Percentiles rank a stretch among this genome's conserved stretches.
phyloP scores from a whole-genome alignment of 2,797 vertebrate species.

The Bovichtus diacanthus region DNA sequence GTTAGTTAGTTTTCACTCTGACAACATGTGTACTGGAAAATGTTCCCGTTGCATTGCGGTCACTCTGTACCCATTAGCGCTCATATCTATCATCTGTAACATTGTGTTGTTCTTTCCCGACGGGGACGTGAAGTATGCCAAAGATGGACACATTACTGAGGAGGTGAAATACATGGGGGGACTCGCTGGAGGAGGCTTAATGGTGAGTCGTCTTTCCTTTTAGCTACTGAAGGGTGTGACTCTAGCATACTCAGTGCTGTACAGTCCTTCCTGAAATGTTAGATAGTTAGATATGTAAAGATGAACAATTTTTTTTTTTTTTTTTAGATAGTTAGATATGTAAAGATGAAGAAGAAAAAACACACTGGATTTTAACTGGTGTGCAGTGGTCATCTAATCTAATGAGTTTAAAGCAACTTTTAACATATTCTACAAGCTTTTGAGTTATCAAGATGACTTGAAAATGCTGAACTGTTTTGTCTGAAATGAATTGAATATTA shows the following conservation, averaged over 20 bases:
- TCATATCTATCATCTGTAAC: constrained; percentile 85
- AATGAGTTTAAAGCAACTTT: neutral
- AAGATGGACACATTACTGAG: constrained; percentile 77
- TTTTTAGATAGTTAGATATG: neutral
- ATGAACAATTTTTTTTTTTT: too few species aligned
- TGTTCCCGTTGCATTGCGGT: constrained; percentile 82
- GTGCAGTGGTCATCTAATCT: neutral
- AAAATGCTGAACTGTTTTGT: neutral
- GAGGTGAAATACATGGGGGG: constrained; percentile 89
- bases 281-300: neutral
- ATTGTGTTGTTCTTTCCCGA: constrained; percentile 86
- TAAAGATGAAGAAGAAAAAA: neutral
- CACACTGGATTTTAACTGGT: neutral
- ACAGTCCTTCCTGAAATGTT: neutral
- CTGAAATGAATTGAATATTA: neutral
- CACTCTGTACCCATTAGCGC: constrained; percentile 78
- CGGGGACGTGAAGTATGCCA: constrained; percentile 71
- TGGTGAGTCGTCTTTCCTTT: constrained; percentile 78
- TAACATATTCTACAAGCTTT: neutral
- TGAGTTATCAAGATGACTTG: neutral
- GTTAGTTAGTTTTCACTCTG: neutral
- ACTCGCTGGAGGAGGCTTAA: constrained; percentile 83
- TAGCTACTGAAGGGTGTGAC: neutral
- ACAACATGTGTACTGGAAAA: constrained; percentile 86
- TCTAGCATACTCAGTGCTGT: neutral